Evolutionary conservation across 1,140 invertebrate genomes (phyloP), one percentile per base, ranked within the genome.

Genomic region (Anastrepha ludens): DNA sequence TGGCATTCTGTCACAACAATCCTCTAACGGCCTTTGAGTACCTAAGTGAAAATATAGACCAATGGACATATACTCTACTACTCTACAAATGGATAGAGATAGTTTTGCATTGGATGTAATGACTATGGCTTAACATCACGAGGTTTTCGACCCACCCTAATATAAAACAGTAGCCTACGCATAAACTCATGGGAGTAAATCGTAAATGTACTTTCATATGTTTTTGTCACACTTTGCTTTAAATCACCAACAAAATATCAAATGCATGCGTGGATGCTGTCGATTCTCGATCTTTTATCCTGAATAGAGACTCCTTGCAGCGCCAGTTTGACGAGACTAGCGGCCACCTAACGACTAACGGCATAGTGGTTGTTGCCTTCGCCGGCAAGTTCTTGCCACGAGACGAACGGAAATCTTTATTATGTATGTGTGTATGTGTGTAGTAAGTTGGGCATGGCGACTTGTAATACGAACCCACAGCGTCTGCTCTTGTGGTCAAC

Each of bases 391-490:
- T 74, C 67, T 5, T 47, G 67, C 67, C 67, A 74, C 67, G 67
- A 74, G 67, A 7, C 44, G 15, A 17, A 7, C 17, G 67, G 17
- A 55, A 55, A 50, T 81, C 6, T 55, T 2, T n/a, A 11, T 47
- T 81, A 47, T 29, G n/a, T 6, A 44, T 17, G 3, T 47, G 44
- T 74, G 29, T 81, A 50, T 55, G 5, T 81, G 7, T 6, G n/a
- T n/a, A 44, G 20, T 81, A 20, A 29, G 17, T 29, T 55, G 74
- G 55, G 44, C 44, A 44, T 55, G 74, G 74, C 74, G 74, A 81
- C 74, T 50, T 81, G 74, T 81, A 81, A 81, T 81, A 81, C n/a
- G 74, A 81, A 15, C 47, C 74, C 74, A 20, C 47, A 81, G 74
- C 74, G 74, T 55, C 74, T 81, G 74, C 74, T 29, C n/a, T 81